Evolutionary conservation across 2,888 invertebrate species (phyloP).

Genomic region (Heliothis peltigera): DNA sequence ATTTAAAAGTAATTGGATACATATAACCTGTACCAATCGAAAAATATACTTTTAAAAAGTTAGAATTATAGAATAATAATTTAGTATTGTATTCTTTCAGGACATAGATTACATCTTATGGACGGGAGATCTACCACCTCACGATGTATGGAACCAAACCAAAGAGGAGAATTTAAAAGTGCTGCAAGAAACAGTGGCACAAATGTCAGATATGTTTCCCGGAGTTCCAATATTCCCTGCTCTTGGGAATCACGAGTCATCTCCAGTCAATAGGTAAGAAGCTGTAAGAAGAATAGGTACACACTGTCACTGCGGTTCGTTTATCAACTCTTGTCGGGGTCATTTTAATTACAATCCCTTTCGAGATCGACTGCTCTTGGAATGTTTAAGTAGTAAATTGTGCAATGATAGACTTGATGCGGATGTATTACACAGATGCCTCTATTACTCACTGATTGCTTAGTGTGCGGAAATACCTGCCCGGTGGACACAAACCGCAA

Average conservation of each 20-base stretch:
- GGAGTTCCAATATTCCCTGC: conserved; percentile 98
- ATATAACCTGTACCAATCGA: background rate
- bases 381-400: conserved; percentile 8
- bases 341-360: conserved; percentile 46
- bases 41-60: background rate
- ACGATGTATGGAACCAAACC: conserved; percentile 98
- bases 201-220: conserved; percentile 96
- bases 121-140: conserved; percentile 99
- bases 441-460: conserved; percentile 20
- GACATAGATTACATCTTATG: conserved; percentile 98
- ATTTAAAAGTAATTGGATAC: background rate
- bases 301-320: background rate
- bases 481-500: conserved; percentile 8
- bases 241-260: conserved; percentile 98
- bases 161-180: conserved; percentile 96
- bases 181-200: conserved; percentile 95
- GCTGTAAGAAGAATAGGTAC: background rate
- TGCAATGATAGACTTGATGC: conserved; percentile 11
- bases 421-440: conserved; percentile 15
- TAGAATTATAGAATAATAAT: no score
- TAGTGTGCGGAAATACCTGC: conserved; percentile 28
- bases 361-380: conserved; percentile 33
- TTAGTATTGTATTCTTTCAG: conserved; percentile 81
- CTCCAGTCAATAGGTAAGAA: conserved; percentile 96
- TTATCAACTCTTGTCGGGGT: conserved; percentile 26